Conservation (phyloP, 2,797 vertebrate species). For the Darevskia nairensis region DNA sequence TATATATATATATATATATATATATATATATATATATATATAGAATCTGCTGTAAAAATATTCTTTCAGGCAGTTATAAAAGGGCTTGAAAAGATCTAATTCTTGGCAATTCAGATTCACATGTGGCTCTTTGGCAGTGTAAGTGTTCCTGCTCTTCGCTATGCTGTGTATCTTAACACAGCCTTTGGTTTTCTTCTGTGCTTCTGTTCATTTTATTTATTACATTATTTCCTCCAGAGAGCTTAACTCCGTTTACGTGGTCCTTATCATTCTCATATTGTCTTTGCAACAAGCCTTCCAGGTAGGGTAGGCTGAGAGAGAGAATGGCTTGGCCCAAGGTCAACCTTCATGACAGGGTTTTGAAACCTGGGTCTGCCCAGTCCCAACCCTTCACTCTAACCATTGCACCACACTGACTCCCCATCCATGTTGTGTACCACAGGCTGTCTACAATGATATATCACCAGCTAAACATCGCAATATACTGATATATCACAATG, state of each 20-base stretch:
- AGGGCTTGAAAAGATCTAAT: constrained; percentile 23
- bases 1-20: background rate
- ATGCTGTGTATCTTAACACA: too few relatives aligned
- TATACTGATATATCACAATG: too few relatives aligned
- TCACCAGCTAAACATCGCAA: too few relatives aligned
- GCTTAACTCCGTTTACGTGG: background rate
- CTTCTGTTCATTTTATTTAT: background rate
- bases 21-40: background rate
- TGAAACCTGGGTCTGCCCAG: background rate
- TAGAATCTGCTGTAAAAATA: constrained; percentile 41
- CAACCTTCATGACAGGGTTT: background rate
- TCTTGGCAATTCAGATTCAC: constrained; percentile 29
- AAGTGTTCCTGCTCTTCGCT: background rate
- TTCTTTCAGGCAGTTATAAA: constrained; percentile 34
- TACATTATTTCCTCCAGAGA: background rate
- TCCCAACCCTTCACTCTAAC: background rate
- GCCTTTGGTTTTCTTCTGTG: background rate
- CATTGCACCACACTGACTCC: background rate
- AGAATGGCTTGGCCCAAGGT: background rate
- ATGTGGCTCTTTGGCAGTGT: background rate
- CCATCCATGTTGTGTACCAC: background rate
- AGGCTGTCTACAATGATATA: too few relatives aligned
- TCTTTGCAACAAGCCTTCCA: background rate
- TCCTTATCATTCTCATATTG: background rate
- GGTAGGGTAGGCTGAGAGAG: background rate